Conservation (phyloP, 2,888 invertebrate genomes). For the Tachina grossa region DNA sequence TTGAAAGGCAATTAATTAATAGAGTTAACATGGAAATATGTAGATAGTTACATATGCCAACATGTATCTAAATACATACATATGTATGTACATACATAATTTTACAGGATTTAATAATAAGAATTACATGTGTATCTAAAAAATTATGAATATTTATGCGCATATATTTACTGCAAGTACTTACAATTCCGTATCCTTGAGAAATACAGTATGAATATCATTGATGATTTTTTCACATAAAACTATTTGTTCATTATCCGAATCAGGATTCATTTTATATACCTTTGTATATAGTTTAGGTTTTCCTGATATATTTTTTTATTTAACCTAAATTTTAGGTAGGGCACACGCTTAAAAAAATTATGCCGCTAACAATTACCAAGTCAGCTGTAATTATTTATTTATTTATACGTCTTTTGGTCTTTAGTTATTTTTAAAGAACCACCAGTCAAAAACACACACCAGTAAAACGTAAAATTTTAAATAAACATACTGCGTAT, state of each 20-base stretch:
- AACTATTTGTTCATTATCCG: constrained; percentile 86
- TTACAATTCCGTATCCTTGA: constrained; percentile 91
- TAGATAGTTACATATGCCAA: too few species aligned
- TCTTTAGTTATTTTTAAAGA: constrained; percentile 25
- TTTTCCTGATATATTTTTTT: neutral
- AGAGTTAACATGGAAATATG: too few species aligned
- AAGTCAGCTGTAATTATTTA: constrained; percentile 50
- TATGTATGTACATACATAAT: neutral
- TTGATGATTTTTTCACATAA: constrained; percentile 91
- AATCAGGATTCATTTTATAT: constrained; percentile 54
- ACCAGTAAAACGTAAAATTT: constrained; percentile 29
- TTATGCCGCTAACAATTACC: constrained; percentile 35
- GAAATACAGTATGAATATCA: constrained; percentile 89
- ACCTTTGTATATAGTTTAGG: neutral
- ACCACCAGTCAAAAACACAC: constrained; percentile 1
- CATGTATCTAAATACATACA: neutral
- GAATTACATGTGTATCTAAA: neutral
- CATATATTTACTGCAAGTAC: constrained; percentile 78
- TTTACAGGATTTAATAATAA: neutral
- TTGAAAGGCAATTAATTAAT: too few species aligned
- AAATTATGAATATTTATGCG: neutral
- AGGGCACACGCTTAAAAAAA: constrained; percentile 30
- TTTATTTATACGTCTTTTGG: neutral
- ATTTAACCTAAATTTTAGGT: constrained; percentile 35
- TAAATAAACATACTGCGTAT: constrained; percentile 5